phyloP scores from a whole-genome alignment of 2,113 vertebrate species.

The Synodontis membranacea region DNA sequence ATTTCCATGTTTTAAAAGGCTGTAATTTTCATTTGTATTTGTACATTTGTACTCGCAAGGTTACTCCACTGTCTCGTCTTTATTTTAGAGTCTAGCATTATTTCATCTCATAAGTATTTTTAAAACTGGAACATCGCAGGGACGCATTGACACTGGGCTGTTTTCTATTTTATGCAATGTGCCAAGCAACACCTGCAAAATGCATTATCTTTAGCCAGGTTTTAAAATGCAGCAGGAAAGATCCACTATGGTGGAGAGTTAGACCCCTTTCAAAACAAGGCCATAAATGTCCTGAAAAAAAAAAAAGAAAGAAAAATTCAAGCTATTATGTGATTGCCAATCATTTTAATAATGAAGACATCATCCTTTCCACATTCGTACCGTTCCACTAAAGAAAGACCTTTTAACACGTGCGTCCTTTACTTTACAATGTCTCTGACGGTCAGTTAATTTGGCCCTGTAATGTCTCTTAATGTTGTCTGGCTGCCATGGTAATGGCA shows the following conservation, averaged over 20 bases:
- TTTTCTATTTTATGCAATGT: slow-evolving; percentile 63
- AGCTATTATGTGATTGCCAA: slow-evolving; percentile 70
- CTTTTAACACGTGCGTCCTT: slow-evolving; percentile 68
- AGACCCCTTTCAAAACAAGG: slow-evolving; percentile 66
- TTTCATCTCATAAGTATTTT: slow-evolving; percentile 62
- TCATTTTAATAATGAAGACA: slow-evolving; percentile 71
- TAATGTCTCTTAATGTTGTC: slow-evolving; percentile 63
- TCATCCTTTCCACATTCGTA: slow-evolving; percentile 73
- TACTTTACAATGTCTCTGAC: slow-evolving; percentile 66
- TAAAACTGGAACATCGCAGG: slow-evolving; percentile 50
- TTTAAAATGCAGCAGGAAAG: slow-evolving; percentile 53
- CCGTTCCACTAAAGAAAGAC: slow-evolving; percentile 65
- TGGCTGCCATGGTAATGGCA: slow-evolving; percentile 64
- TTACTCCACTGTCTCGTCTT: slow-evolving; percentile 21
- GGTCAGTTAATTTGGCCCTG: slow-evolving; percentile 62
- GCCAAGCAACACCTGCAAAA: slow-evolving; percentile 70
- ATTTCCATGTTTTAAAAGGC: not conserved
- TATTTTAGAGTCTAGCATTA: slow-evolving; percentile 41
- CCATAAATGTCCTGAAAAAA: slow-evolving; percentile 59
- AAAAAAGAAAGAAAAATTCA: slow-evolving; percentile 31
- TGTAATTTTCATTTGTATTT: not conserved
- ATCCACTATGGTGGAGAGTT: slow-evolving; percentile 66
- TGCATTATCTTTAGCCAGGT: slow-evolving; percentile 66
- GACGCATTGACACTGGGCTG: slow-evolving; percentile 24
- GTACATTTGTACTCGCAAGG: not conserved